Conservation (phyloP, 92 coral and sea anemone genomes). For the Epizoanthus stellaris region DNA sequence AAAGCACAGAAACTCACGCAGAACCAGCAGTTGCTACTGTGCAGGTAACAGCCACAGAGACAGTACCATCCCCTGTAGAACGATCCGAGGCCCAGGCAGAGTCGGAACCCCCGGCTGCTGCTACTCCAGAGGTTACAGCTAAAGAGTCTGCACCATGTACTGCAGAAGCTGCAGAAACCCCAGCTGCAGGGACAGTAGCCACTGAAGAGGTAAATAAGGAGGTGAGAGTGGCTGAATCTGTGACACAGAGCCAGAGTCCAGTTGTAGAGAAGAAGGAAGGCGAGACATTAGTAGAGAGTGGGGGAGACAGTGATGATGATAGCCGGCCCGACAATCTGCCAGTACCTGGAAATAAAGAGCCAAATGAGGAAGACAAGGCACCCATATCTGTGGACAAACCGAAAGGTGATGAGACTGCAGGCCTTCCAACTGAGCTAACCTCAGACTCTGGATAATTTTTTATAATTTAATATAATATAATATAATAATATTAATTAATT, state of each 20-base stretch:
- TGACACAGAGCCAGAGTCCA: constrained; percentile 25
- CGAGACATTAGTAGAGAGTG: constrained; percentile 4
- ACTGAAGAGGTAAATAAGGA: no score
- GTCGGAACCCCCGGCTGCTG: constrained; percentile 6
- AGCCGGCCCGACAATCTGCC: not conserved
- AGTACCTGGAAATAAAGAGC: not conserved
- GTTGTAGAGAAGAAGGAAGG: not conserved
- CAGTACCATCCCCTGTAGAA: not conserved
- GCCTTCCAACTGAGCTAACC: not conserved
- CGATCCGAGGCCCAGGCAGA: not conserved
- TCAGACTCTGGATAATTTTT: constrained; percentile 9
- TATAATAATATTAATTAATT: no score
- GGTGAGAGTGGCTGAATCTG: not conserved
- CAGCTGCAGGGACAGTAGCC: no score
- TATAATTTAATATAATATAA: not conserved
- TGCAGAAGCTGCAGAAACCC: no score
- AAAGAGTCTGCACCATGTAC: not conserved
- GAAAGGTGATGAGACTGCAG: constrained; percentile 41
- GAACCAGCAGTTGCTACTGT: not conserved
- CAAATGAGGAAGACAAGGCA: not conserved
- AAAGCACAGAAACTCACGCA: not conserved
- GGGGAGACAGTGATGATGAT: not conserved
- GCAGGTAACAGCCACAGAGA: not conserved
- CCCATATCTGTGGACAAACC: not conserved
- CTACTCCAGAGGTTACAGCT: not conserved